Evolutionary conservation across 2,888 invertebrate species (phyloP), one percentile per base, ranked within the genome.

Genomic region (Dioctria linearis): DNA sequence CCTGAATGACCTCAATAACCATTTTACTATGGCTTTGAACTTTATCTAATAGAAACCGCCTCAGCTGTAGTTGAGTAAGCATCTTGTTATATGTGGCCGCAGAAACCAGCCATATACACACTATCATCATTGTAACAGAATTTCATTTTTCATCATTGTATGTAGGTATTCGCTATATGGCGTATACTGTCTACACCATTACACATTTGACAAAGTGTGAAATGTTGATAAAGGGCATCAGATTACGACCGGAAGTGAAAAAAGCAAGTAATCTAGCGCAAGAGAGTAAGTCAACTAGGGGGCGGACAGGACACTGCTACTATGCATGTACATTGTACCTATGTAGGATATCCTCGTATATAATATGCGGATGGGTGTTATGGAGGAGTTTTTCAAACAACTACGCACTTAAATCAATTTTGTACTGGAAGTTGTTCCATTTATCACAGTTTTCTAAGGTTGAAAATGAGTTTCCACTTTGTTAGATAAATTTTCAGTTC

Each of bases 391-490:
- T 25, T 65, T 25, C 40, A 43, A 46, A 49, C 49, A 69, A 54
- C 49, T 51, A 69, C 69, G 69, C 69, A 69, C 69, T 69, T 69
- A 69, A 49, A 69, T 69, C 69, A 69, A 69, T 69, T 67, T 69
- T 39, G 51, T 39, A 46, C 69, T 69, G 54, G 69, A 54, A 51
- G 69, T 69, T 69, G 37, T 39, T 69, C 39, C 69, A 69, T 69
- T 69, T 54, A 69, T 51, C 69, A 69, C n/a, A 51, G 69, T 5
- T 37, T 49, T 46, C 39, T 11, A 39, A 5, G 39, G 11, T 11
- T 46, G 39, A 8, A 69, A 69, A 69, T 51, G 49, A 51, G 37
- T 39, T 69, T 11, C 69, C 54, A 39, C 25, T 69, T 69, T 11
- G 51, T 51, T 39, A 51, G 69, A 69, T 39, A 51, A 9, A 51